phyloP scores from a whole-genome alignment of 2,888 invertebrate species.

The Morpho achilles region DNA sequence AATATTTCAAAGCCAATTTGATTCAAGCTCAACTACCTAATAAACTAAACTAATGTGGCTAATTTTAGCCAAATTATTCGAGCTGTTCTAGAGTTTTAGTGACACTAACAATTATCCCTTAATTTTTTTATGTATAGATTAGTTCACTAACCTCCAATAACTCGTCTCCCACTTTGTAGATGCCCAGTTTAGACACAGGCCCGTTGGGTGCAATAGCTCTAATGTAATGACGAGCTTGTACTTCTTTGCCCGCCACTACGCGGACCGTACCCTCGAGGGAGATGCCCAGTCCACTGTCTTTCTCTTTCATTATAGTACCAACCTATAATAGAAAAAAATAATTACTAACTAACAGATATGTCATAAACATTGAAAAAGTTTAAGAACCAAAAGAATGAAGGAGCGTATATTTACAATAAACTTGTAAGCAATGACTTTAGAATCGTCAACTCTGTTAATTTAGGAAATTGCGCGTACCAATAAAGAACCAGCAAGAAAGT shows the following conservation, averaged over 20 bases:
- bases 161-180: slow-evolving; percentile 92
- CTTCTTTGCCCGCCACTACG: slow-evolving; percentile 89
- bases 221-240: slow-evolving; percentile 95
- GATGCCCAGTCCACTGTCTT: slow-evolving; percentile 92
- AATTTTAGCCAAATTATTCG: neutral
- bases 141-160: slow-evolving; percentile 83
- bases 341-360: neutral
- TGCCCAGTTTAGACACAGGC: slow-evolving; percentile 88
- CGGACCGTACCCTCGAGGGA: slow-evolving; percentile 96
- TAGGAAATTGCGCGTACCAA: too few species aligned
- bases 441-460: too few species aligned
- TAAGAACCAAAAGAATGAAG: too few species aligned
- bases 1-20: too few species aligned
- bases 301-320: slow-evolving; percentile 90
- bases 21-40: too few species aligned
- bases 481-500: too few species aligned
- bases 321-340: slow-evolving; percentile 76
- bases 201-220: slow-evolving; percentile 92
- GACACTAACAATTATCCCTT: neutral
- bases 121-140: neutral
- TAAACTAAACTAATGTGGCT: neutral
- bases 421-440: too few species aligned
- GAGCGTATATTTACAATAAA: too few species aligned
- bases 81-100: too few species aligned
- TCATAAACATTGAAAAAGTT: neutral